Conservation (phyloP, 2,888 invertebrate species). For the Parnassius mnemosyne region DNA sequence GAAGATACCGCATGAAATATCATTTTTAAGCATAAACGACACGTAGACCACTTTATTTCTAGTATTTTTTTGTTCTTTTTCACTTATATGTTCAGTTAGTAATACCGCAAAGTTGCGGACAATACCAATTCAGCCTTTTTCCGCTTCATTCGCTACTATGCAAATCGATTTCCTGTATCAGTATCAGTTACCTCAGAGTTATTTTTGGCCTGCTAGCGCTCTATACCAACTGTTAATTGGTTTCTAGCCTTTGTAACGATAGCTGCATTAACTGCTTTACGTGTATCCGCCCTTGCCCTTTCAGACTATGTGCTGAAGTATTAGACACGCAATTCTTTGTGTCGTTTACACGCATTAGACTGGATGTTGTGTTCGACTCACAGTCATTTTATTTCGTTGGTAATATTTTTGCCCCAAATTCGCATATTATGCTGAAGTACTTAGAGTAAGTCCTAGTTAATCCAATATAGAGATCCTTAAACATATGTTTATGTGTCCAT, state of each 20-base stretch:
- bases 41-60: too few species aligned
- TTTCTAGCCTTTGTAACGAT: slow-evolving; percentile 40
- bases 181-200: slow-evolving; percentile 21
- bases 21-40: too few species aligned
- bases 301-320: slow-evolving; percentile 35
- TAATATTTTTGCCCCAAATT: too few species aligned
- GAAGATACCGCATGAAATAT: too few species aligned
- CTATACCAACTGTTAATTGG: slow-evolving; percentile 42
- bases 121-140: slow-evolving; percentile 5
- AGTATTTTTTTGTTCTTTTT: too few species aligned
- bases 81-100: too few species aligned
- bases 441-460: too few species aligned
- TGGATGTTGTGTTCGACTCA: background rate
- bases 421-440: too few species aligned
- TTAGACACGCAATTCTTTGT: slow-evolving; percentile 27
- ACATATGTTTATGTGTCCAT: too few species aligned
- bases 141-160: slow-evolving; percentile 3
- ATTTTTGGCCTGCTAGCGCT: slow-evolving; percentile 35
- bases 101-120: background rate
- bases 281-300: slow-evolving; percentile 62
- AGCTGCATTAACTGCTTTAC: slow-evolving; percentile 41
- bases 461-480: too few species aligned
- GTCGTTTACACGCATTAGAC: slow-evolving; percentile 1
- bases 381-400: background rate
- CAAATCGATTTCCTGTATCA: slow-evolving; percentile 27